Evolutionary conservation across 2,113 vertebrate genomes (phyloP), one percentile per base, ranked within the genome.

Genomic region (Dendropsophus ebraccatus): DNA sequence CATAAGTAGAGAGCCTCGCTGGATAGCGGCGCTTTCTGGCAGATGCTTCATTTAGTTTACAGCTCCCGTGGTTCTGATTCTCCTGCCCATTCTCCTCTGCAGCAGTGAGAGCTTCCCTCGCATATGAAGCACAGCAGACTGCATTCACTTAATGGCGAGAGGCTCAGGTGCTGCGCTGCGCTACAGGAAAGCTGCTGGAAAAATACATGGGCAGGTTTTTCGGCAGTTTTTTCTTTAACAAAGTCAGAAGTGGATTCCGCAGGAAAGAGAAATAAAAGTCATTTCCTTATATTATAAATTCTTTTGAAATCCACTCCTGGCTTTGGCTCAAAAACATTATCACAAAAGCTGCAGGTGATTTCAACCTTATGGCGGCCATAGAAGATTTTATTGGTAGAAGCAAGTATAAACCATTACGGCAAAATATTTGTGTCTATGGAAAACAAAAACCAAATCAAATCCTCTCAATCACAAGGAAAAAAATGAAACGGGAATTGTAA

Each of bases 41-140:
- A 74, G 72, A 74, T 49, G 72, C 72, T 74, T 45, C 37, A 74
- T 74, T 74, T 74, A 74, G 35, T 73, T 45, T 47, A 41, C 41
- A 73, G 35, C 70, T 73, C 70, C 41, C 70, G 41, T 73, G 72
- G 72, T 47, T 47, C 41, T 47, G 72, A 74, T 74, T 25, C 41
- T 74, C 72, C 72, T 49, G 41, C 72, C 72, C 72, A 49, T 45
- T 74, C 72, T 74, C 72, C 37, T 74, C 72, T 74, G 41, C 72
- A 74, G 72, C 72, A 74, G 41, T 74, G 72, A 74, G 37, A 25
- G 72, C 37, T 74, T 49, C 41, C 23, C 16, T 49, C 41, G 37
- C 72, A n/a, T 47, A 74, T 74, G 37, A 47, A 74, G n/a, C 72
- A 74, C 72, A 16, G n/a, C 37, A 74, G n/a, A 74, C 72, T 74